Base-by-base conservation (phyloP, 2,113 vertebrate genomes). In the Odontophorus gujanensis region DNA sequence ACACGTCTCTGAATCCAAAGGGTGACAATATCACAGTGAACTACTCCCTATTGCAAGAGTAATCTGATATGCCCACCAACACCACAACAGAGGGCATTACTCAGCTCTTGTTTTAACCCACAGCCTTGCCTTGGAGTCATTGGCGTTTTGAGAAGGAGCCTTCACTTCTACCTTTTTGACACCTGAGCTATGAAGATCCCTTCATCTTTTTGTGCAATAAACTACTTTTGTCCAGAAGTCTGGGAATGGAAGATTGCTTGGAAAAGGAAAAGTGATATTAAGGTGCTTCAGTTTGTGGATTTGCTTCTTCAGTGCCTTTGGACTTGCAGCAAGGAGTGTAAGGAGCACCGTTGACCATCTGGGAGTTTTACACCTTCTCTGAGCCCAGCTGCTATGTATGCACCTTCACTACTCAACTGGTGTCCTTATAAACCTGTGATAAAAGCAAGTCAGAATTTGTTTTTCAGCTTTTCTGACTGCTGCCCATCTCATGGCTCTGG, bases 21-120 rank as follows among this genome's bases (percentile, higher is more conserved):
- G 0, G 0, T 40, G 25, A 38, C 53, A 7, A 7, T 1, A 4
- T 55, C 11, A 9, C 1, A 2, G 34, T 61, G 59, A 61, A 5
- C 63, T 75, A 28, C 11, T 84, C 4, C 17, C 17, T 20, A 17
- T 68, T 16, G 6, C 26, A 81, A 68, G 53, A n/a, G 21, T 9
- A 57, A 36, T 68, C 47, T 59, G 8, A 9, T 34, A 58, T 32
- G 13, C 7, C 18, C 34, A 80, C 19, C 0, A 2, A 30, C 9
- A 53, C 13, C 15, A 45, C n/a, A 75, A 5, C 11, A 7, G 36
- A 15, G 28, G 50, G 11, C 34, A 17, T 14, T 30, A 22, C 3
- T 10, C 2, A 2, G 6, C 7, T 22, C 17, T 8, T 66, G 6
- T 32, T 87, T 74, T 38, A 78, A 42, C 0, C 1, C 20, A 17